A percentile compares a stretch with the other conserved stretches of the same genome.
These are phyloP conservation scores for Apotomis turbidana DNA, from an alignment of 2,888 invertebrate species.

Conservation along the genomic window DNA sequence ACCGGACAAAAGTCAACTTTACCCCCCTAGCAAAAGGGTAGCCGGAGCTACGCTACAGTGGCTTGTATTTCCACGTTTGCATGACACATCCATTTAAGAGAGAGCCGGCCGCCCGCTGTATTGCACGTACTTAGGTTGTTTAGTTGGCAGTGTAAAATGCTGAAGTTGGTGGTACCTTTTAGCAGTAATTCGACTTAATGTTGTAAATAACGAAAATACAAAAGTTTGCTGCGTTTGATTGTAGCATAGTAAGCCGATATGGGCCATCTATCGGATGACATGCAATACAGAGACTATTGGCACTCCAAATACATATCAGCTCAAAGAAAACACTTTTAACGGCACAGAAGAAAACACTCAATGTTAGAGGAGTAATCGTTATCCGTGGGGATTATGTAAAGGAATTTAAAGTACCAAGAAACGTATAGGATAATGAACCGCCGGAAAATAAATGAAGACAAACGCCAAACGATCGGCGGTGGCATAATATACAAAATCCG, in stretches of 20 bases:
- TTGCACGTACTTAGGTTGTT: constrained; percentile 40
- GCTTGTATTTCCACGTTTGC: constrained; percentile 57
- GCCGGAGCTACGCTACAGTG: not conserved
- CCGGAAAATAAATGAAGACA: no score
- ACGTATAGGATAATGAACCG: no score
- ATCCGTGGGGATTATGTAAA: no score
- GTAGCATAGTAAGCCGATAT: not conserved
- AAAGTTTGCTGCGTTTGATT: not conserved
- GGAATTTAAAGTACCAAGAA: no score
- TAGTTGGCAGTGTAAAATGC: constrained; percentile 33
- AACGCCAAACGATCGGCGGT: no score
- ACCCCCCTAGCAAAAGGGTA: not conserved
- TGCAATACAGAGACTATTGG: not conserved
- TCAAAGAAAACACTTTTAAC: no score
- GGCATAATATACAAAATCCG: no score
- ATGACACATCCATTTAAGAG: constrained; percentile 69
- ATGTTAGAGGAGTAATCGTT: no score
- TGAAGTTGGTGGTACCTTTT: constrained; percentile 3
- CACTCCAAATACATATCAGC: no score
- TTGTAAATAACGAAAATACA: not conserved
- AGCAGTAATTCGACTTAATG: constrained; percentile 1
- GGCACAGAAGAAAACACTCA: no score
- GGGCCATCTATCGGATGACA: not conserved
- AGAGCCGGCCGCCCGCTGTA: constrained; percentile 58
- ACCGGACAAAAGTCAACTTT: constrained; percentile 49